phyloP scores from a whole-genome alignment of 2,797 vertebrate species.

The Leuciscus waleckii region DNA sequence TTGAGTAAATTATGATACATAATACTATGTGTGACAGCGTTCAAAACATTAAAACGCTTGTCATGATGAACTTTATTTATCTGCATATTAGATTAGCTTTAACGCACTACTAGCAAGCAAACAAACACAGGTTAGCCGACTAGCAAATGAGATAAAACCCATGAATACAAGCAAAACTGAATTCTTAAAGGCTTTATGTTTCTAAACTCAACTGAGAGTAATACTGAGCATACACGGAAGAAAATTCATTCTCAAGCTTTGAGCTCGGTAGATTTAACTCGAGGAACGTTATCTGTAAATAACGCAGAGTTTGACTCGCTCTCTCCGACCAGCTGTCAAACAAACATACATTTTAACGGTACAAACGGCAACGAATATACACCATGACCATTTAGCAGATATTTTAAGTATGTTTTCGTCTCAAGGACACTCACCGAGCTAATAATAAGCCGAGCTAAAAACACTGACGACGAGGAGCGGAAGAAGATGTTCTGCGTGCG shows the following conservation, averaged over 20 bases:
- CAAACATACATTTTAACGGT: neutral
- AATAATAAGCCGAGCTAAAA: conserved; percentile 28
- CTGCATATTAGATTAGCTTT: neutral
- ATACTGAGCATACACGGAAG: neutral
- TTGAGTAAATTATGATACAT: neutral
- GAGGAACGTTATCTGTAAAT: neutral
- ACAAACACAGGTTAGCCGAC: neutral
- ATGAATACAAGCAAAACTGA: neutral
- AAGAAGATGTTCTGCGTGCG: neutral
- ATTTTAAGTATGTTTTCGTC: conserved; percentile 19
- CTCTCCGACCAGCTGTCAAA: neutral
- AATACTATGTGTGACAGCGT: neutral
- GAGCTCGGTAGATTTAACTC: neutral
- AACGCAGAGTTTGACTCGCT: neutral
- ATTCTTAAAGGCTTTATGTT: neutral
- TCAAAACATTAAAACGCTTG: neutral
- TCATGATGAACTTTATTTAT: neutral
- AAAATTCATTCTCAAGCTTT: neutral
- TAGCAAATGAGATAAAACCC: neutral
- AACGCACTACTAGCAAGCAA: neutral
- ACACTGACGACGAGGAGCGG: neutral
- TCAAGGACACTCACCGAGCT: conserved; percentile 45
- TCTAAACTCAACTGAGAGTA: neutral
- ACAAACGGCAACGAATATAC: neutral
- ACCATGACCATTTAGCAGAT: neutral